A percentile compares a stretch with the other conserved stretches of the same genome.
phyloP scores from a whole-genome alignment of 1,140 invertebrate species.

The Hormaphis cornu region DNA sequence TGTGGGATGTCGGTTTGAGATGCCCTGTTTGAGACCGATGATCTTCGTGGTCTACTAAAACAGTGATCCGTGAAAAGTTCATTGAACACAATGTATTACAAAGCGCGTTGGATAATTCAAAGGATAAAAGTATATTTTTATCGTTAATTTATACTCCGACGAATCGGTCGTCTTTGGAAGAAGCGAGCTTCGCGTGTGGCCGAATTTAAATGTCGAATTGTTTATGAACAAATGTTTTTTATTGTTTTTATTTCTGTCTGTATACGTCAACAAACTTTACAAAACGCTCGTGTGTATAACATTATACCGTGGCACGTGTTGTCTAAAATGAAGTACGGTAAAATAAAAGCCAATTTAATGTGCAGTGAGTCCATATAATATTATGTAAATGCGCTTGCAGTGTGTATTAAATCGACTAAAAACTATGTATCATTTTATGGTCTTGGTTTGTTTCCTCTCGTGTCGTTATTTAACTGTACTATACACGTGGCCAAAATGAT shows the following conservation, averaged over 20 bases:
- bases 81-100: too few species aligned
- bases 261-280: not conserved
- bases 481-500: too few species aligned
- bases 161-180: too few species aligned
- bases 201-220: slow-evolving; percentile 6
- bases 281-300: not conserved
- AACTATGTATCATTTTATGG: slow-evolving; percentile 8
- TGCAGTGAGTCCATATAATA: too few species aligned
- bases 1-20: too few species aligned
- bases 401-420: slow-evolving; percentile 9
- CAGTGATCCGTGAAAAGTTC: too few species aligned
- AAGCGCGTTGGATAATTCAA: too few species aligned
- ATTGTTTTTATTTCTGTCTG: not conserved
- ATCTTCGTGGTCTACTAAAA: too few species aligned
- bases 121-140: too few species aligned
- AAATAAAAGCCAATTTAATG: slow-evolving; percentile 9
- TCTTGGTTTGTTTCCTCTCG: not conserved
- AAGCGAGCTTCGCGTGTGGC: not conserved
- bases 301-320: slow-evolving; percentile 5
- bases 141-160: too few species aligned
- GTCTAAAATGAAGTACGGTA: slow-evolving; percentile 5
- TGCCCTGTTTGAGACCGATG: too few species aligned
- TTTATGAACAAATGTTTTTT: slow-evolving; percentile 8
- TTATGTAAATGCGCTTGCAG: slow-evolving; percentile 1
- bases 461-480: too few species aligned